Conservation (phyloP, 1,140 invertebrate genomes). For the Leptinotarsa undecemlineata region DNA sequence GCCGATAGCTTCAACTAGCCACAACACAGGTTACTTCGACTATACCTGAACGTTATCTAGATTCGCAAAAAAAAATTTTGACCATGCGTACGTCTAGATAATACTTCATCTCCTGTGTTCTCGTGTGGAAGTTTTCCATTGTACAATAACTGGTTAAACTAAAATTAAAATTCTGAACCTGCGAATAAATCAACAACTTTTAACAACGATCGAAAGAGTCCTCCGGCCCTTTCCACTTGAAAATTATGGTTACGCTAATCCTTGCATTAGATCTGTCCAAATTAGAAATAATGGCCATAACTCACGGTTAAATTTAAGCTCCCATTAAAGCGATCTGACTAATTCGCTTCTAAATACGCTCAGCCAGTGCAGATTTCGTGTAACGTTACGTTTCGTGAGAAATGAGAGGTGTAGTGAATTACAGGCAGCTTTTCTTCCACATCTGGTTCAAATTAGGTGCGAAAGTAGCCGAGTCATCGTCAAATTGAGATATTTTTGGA, state of each 20-base stretch:
- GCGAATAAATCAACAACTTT: too few relatives aligned
- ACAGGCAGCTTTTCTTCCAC: conserved; percentile 16
- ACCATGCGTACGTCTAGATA: too few relatives aligned
- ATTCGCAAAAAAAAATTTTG: too few relatives aligned
- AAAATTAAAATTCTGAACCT: too few relatives aligned
- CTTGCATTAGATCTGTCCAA: conserved; percentile 9
- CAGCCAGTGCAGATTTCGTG: conserved; percentile 10
- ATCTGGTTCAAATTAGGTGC: conserved; percentile 21
- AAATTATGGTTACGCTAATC: conserved; percentile 9
- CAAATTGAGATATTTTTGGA: conserved; percentile 20
- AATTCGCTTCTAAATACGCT: conserved; percentile 20
- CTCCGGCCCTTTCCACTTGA: not conserved
- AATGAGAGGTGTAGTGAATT: conserved; percentile 24
- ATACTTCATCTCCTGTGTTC: too few relatives aligned
- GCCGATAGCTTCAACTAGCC: too few relatives aligned
- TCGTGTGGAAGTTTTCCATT: too few relatives aligned
- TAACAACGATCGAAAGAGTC: not conserved
- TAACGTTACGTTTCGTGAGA: conserved; percentile 11
- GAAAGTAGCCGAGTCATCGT: conserved; percentile 20
- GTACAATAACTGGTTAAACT: too few relatives aligned
- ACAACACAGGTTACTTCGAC: too few relatives aligned
- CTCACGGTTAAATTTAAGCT: conserved; percentile 23
- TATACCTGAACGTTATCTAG: too few relatives aligned
- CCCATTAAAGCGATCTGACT: conserved; percentile 19
- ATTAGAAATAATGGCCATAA: conserved; percentile 24